Conservation (phyloP, 2,888 invertebrate genomes). For the Pterostichus madidus region DNA sequence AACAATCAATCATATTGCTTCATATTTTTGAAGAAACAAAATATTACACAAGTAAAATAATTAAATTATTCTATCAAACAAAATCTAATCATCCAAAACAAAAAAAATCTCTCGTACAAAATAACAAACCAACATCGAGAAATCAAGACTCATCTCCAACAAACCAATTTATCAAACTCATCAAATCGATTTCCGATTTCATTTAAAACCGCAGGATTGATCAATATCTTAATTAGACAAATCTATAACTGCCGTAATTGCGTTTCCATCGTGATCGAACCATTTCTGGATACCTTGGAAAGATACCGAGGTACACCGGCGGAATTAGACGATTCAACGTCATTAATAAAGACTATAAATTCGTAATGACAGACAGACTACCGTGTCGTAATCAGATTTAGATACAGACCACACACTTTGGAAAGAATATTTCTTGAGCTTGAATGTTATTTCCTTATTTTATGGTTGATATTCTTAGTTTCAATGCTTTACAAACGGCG, state of each 20-base stretch:
- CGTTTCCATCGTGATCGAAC: slow-evolving; percentile 12
- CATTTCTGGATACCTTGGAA: slow-evolving; percentile 10
- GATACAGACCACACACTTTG: slow-evolving; percentile 41
- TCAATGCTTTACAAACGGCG: no score
- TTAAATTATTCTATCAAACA: no score
- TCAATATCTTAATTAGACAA: slow-evolving; percentile 56
- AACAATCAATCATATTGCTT: no score
- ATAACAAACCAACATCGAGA: no score
- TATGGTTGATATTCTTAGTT: background rate
- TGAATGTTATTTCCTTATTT: background rate
- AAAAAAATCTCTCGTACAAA: no score
- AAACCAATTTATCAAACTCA: slow-evolving; percentile 9
- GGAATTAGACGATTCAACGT: background rate
- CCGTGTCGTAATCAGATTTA: slow-evolving; percentile 44
- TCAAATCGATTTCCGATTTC: slow-evolving; percentile 27
- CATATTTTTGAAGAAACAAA: no score
- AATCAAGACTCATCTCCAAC: background rate
- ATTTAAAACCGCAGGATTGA: slow-evolving; percentile 28
- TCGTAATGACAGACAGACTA: slow-evolving; percentile 56
- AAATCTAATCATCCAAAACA: no score
- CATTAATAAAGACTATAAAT: slow-evolving; percentile 60
- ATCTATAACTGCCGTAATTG: background rate
- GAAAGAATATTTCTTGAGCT: background rate
- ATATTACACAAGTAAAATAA: no score
- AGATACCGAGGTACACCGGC: slow-evolving; percentile 3